phyloP scores from a whole-genome alignment of 2,888 invertebrate species.

The Ichneumoninae sp. region DNA sequence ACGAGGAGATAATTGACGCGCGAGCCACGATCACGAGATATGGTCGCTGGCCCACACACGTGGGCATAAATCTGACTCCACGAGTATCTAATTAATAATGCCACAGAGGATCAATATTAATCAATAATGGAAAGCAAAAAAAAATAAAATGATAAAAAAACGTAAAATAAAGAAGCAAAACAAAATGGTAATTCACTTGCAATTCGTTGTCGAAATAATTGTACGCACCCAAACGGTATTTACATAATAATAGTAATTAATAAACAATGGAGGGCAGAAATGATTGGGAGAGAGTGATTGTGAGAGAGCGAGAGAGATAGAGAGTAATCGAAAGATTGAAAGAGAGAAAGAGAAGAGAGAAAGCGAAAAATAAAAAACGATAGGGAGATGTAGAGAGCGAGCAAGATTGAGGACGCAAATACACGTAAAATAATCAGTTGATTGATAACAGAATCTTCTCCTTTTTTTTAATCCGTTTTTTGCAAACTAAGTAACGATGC shows the following conservation, averaged over 20 bases:
- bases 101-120: conserved; percentile 49
- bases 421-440: conserved; percentile 67
- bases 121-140: conserved; percentile 51
- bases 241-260: conserved; percentile 68
- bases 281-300: conserved; percentile 66
- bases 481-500: conserved; percentile 44
- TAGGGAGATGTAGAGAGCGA: conserved; percentile 60
- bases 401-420: conserved; percentile 59
- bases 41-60: conserved; percentile 76
- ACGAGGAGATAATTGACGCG: conserved; percentile 49
- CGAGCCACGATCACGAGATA: conserved; percentile 76
- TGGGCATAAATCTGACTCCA: conserved; percentile 69
- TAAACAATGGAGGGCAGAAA: conserved; percentile 53
- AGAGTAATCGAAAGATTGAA: conserved; percentile 64
- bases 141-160: conserved; percentile 21
- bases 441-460: conserved; percentile 52
- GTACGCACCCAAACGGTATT: conserved; percentile 66
- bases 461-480: conserved; percentile 24
- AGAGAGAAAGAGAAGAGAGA: conserved; percentile 63
- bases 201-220: conserved; percentile 68
- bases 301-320: conserved; percentile 66
- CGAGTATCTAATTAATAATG: conserved; percentile 46
- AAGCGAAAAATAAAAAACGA: conserved; percentile 57
- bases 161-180: conserved; percentile 31
- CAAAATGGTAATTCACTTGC: conserved; percentile 65